These are phyloP conservation scores for Cremastinae sp. DNA, from an alignment of 2,888 invertebrate genomes.

Conservation along the genomic window DNA sequence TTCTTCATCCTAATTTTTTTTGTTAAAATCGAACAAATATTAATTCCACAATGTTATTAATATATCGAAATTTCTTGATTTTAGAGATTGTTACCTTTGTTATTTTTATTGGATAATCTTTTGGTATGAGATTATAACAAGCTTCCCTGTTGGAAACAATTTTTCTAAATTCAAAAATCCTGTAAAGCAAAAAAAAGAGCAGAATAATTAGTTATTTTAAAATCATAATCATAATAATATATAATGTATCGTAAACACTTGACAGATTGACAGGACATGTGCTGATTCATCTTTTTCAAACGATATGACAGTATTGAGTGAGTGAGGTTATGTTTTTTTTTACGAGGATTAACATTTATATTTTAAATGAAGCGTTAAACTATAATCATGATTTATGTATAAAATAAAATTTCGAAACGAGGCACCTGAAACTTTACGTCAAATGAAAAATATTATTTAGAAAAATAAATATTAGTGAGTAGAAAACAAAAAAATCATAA, in stretches of 20 bases:
- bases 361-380: no score
- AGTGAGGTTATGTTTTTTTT: conserved; percentile 18
- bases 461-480: no score
- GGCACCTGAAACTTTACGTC: no score
- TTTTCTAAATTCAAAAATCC: conserved; percentile 95
- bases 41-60: not conserved
- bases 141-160: conserved; percentile 90
- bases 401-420: no score
- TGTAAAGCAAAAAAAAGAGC: conserved; percentile 81
- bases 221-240: not conserved
- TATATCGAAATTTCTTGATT: no score
- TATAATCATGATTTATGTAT: no score
- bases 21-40: no score
- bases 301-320: not conserved
- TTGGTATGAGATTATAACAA: conserved; percentile 90
- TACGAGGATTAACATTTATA: not conserved
- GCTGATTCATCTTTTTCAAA: not conserved
- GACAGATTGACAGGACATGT: not conserved
- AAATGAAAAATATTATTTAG: no score
- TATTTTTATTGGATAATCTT: conserved; percentile 92
- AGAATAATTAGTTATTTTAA: not conserved
- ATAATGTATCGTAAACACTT: not conserved
- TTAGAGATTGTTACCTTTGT: conserved; percentile 93
- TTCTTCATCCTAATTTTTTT: conserved; percentile 84
- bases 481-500: conserved; percentile 2